Base-by-base conservation (phyloP, 2,113 vertebrate species). In the Cyrtonyx montezumae region DNA sequence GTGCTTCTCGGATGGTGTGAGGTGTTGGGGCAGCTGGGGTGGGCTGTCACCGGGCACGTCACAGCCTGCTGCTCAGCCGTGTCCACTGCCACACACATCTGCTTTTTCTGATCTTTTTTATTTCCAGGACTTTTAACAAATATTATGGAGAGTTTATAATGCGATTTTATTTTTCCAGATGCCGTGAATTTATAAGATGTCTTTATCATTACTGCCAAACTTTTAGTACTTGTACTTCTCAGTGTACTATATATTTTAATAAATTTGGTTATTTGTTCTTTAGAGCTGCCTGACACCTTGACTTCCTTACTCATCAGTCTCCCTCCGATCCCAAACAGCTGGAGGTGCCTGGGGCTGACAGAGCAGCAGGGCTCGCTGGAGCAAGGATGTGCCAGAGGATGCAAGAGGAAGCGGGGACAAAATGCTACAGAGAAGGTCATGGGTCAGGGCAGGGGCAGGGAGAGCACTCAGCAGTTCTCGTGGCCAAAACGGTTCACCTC, bases 141-240 rank as follows among this genome's bases (percentile, higher is more conserved):
- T 23, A 65, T 58, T 26, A 18, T 8, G 16, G 5, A 46, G 66
- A 66, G 37, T 88, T 93, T 90, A 30, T 75, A 93, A 66, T 15
- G 25, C 59, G 23, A 2, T 53, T 84, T 84, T 83, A 87, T 63
- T 69, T 88, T 94, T 81, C 36, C 37, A 88, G 45, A 62, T 26
- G 8, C 23, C 6, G 30, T 20, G 25, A 34, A 55, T 82, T 92
- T 76, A 14, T 63, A 92, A 53, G 43, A 62, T 5, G 23, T 58
- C 40, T 93, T 94, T 84, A 48, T 21, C 13, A 19, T n/a, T 3
- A 40, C 40, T 40, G 40, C 40, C 40, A 55, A 56, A 40, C 16
- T 2, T 49, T 75, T 43, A 61, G 21, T 69, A 89, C 46, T 58
- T 87, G 74, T 91, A 65, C 36, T 55, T 78, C 20, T 32, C 25